These are phyloP conservation scores for Pandemis cinnamomeana DNA, from an alignment of 2,888 invertebrate species.

Conservation along the genomic window DNA sequence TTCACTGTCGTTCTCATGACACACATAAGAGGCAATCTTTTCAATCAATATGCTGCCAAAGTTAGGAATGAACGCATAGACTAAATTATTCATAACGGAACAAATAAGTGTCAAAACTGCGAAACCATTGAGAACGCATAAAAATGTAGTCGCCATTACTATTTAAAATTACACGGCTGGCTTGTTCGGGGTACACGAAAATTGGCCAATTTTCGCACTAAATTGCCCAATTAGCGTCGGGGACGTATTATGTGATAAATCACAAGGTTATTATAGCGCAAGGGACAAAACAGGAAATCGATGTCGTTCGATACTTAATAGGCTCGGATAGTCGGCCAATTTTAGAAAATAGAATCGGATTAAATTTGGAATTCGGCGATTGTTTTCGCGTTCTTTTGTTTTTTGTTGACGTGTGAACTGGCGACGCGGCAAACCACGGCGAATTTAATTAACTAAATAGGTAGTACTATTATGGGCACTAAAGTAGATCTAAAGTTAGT, in stretches of 20 bases:
- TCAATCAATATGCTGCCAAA: background rate
- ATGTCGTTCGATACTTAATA: slow-evolving; percentile 40
- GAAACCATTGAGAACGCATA: slow-evolving; percentile 26
- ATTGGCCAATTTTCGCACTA: slow-evolving; percentile 64
- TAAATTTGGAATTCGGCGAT: slow-evolving; percentile 24
- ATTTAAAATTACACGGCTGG: slow-evolving; percentile 67
- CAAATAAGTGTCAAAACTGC: slow-evolving; percentile 44
- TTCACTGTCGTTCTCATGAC: background rate
- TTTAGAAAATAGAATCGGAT: slow-evolving; percentile 26
- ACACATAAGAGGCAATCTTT: background rate
- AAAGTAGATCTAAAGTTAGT: too few relatives aligned
- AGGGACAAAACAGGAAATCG: slow-evolving; percentile 54
- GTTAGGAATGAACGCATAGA: slow-evolving; percentile 16
- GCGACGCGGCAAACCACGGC: too few relatives aligned
- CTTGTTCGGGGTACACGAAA: slow-evolving; percentile 57
- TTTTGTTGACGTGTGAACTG: background rate
- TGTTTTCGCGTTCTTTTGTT: slow-evolving; percentile 20
- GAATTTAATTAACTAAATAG: background rate
- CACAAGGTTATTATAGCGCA: slow-evolving; percentile 59
- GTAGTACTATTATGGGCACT: too few relatives aligned
- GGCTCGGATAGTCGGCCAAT: slow-evolving; percentile 29
- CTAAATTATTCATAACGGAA: slow-evolving; percentile 43
- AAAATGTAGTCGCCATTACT: slow-evolving; percentile 51
- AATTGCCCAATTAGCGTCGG: slow-evolving; percentile 73
- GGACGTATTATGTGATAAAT: slow-evolving; percentile 69